Base-by-base conservation (phyloP, 2,797 vertebrate genomes). In the Hirundo rustica region DNA sequence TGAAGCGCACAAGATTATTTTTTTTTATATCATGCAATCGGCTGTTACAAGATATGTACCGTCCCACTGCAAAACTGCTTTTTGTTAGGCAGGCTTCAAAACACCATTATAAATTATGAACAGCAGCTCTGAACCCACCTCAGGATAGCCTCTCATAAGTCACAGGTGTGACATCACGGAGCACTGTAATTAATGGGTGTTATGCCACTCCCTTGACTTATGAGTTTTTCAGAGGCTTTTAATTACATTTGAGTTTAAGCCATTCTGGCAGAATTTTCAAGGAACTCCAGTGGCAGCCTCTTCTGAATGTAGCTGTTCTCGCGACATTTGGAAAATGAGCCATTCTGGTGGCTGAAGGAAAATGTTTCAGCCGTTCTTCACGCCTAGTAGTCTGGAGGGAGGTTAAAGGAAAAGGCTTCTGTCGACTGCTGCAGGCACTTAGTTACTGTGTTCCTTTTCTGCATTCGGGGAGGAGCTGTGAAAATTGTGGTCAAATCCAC, bases 221-320 rank as follows among this genome's bases (percentile, higher is more conserved):
- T 0, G 84, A 92, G 81, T 78, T 88, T 94, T 94, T 88, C 83
- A 92, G 79, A 86, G 44, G 70, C 32, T 80, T 97, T 92, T 83
- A 75, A 77, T 95, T 89, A 80, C 96, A 95, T 92, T 71, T 88
- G 85, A 88, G 58, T 93, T 96, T 84, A 88, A 94, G 91, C 78
- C 71, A 47, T 93, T 93, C 93, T 92, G 95, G 93, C 93, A 93
- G 85, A 93, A 71, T 90, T 96, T 94, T 95, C 85, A 95, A 87
- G 87, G 67, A 58, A 27, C 88, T 95, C 54, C 2, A 5, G 66
- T 84, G 86, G 67, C 60, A 84, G 68, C 42, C 64, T 70, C 2
- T 72, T 81, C 45, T 53, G 85, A 92, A 91, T 66, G 86, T 88
- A 93, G 67, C 75, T 66, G 64, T 74, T 85, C 80, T 64, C 71